Percentiles rank a stretch among this genome's conserved stretches.
Evolutionary conservation across 1,140 invertebrate genomes (phyloP).

Genomic region (Lordiphosa stackelbergi): DNA sequence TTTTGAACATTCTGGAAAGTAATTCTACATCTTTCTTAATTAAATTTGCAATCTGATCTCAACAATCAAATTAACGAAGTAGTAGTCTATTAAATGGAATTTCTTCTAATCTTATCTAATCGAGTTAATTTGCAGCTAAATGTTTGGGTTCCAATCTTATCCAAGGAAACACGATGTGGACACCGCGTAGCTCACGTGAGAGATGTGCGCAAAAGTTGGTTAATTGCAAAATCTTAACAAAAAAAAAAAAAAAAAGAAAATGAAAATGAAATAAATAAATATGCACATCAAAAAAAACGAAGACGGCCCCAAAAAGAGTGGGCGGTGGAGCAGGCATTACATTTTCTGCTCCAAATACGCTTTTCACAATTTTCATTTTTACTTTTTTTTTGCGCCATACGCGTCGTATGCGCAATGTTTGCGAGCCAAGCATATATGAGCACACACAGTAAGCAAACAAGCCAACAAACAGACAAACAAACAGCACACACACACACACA

Average conservation of each 20-base stretch:
- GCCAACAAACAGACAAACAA: slow-evolving; percentile 32
- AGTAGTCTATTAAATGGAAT: too few species aligned
- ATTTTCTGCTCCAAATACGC: slow-evolving; percentile 73
- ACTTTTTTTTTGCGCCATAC: slow-evolving; percentile 40
- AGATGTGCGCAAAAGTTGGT: slow-evolving; percentile 11
- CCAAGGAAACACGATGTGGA: too few species aligned
- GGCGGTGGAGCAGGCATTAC: slow-evolving; percentile 49
- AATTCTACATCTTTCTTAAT: too few species aligned
- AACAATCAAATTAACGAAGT: too few species aligned
- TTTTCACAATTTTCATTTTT: slow-evolving; percentile 62
- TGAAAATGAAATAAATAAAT: slow-evolving; percentile 13
- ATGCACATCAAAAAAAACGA: background rate
- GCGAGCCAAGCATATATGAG: slow-evolving; percentile 29
- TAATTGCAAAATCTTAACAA: slow-evolving; percentile 23
- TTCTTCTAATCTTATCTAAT: too few species aligned
- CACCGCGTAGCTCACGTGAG: slow-evolving; percentile 12
- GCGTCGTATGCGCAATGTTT: slow-evolving; percentile 69
- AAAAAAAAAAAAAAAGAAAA: slow-evolving; percentile 16
- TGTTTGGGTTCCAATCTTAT: too few species aligned
- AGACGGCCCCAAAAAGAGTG: slow-evolving; percentile 1
- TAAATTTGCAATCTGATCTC: too few species aligned
- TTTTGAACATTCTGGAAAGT: too few species aligned
- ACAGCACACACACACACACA: slow-evolving; percentile 15
- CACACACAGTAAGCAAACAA: slow-evolving; percentile 34
- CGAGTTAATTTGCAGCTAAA: too few species aligned